These are phyloP conservation scores for Paramuricea clavata DNA, from an alignment of 92 coral and sea anemone species.

Conservation along the genomic window DNA sequence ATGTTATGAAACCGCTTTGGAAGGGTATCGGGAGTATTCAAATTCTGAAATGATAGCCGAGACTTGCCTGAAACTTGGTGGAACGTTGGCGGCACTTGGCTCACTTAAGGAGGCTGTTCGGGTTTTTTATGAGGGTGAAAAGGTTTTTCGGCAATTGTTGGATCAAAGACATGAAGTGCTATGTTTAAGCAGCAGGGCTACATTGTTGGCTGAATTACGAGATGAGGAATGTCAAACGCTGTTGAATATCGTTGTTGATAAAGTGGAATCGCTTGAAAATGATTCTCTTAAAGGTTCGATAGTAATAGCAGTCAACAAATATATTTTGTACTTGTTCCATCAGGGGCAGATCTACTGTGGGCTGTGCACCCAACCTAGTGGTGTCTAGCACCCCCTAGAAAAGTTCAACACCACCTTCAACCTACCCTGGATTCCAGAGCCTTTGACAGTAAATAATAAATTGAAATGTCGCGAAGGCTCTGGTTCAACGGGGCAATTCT, in stretches of 20 bases:
- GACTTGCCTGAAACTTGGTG: constrained; percentile 82
- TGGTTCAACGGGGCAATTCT: no score
- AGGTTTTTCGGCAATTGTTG: constrained; percentile 67
- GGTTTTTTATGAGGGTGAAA: constrained; percentile 73
- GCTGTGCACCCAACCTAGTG: no score
- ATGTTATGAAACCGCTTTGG: constrained; percentile 81
- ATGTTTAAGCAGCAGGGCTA: constrained; percentile 83
- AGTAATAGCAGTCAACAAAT: no score
- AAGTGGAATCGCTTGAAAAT: constrained; percentile 78
- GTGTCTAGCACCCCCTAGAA: no score
- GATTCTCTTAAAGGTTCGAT: constrained; percentile 77
- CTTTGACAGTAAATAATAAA: no score
- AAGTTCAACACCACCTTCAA: no score
- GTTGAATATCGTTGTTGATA: constrained; percentile 77
- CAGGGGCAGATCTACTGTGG: no score
- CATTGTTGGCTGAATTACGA: constrained; percentile 81
- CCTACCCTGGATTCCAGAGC: no score
- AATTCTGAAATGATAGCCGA: constrained; percentile 89
- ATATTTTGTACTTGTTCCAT: no score
- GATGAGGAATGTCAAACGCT: constrained; percentile 80
- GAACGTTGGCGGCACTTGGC: constrained; percentile 71
- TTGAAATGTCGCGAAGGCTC: no score
- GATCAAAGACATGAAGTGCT: constrained; percentile 81
- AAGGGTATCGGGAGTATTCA: constrained; percentile 77
- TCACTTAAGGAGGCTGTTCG: constrained; percentile 76